phyloP scores from a whole-genome alignment of 2,113 vertebrate genomes.

The Pangasianodon gigas region DNA sequence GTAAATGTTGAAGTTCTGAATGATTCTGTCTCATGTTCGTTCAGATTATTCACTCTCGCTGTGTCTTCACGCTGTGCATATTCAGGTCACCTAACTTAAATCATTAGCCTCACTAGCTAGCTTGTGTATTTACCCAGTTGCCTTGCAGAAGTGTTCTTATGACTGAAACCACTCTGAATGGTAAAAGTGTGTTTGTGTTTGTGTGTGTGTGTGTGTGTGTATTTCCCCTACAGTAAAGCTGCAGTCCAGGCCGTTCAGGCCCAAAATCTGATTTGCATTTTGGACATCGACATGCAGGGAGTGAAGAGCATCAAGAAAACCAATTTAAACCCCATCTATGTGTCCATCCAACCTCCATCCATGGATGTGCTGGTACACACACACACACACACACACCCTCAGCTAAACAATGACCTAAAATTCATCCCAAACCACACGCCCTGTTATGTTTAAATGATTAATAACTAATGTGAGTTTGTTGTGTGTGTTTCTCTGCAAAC shows the following conservation, averaged over 20 bases:
- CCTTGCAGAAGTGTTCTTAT: background rate
- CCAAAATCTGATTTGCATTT: constrained; percentile 91
- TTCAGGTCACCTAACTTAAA: too few relatives aligned
- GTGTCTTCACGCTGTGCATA: too few relatives aligned
- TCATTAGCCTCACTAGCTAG: too few relatives aligned
- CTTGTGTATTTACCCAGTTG: too few relatives aligned
- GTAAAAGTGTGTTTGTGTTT: background rate
- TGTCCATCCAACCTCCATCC: constrained; percentile 89
- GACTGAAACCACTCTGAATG: background rate
- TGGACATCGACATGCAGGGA: constrained; percentile 95
- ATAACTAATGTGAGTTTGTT: background rate
- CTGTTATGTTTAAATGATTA: background rate
- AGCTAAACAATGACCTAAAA: background rate
- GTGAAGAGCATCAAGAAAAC: constrained; percentile 92
- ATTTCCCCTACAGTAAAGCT: constrained; percentile 76
- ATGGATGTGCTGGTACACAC: constrained; percentile 79
- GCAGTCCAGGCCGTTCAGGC: constrained; percentile 87
- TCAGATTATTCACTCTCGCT: too few relatives aligned
- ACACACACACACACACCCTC: background rate
- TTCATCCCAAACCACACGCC: background rate
- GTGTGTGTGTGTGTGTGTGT: constrained; percentile 1
- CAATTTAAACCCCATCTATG: constrained; percentile 86
- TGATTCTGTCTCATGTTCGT: background rate
- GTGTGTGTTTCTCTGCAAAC: background rate
- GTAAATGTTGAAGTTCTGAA: background rate